Base-by-base conservation (phyloP, 1,140 invertebrate genomes). In the Sminthurinus signatus region DNA sequence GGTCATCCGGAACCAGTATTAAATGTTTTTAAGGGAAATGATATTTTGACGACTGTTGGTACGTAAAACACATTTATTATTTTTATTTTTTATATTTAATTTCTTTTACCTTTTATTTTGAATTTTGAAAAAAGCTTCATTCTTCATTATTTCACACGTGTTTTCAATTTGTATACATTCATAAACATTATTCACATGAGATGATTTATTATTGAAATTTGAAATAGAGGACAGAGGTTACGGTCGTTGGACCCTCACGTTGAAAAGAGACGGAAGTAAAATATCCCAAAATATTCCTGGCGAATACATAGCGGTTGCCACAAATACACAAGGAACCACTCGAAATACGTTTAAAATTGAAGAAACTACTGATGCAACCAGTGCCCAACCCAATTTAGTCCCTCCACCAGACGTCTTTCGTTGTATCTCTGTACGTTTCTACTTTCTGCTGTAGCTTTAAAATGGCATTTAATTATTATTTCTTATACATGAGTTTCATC, bases 251-350 rank as follows among this genome's bases (percentile, higher is more conserved):
- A 60, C 50, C 2, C 36, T 68, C 2, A 23, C 39, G 23, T 28
- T 68, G 15, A 46, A n/a, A 17, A 14, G 50, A 27, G 31, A 25
- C 14, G 27, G 19, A 3, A 32, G 39, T 21, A 23, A 62, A 56
- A 46, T 21, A 21, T 3, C 15, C 17, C 3, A 4, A 4, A 27
- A 15, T 1, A 42, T 56, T 29, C 23, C 42, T 8, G 65, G 65
- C 19, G 65, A 67, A 32, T 67, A 67, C 60, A 50, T 62, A 15
- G 65, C 60, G 2, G 36, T 62, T 25, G 65, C 65, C n/a, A 62
- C 39, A 23, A 67, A 67, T 50, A 43, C 31, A 17, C 32, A 46
- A 25, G 65, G 65, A 23, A 58, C 43, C 3, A 48, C 59, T 17
- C 43, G 31, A 19, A 23, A 2, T 8, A 60, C 43, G 42, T 52